Evolutionary conservation across 2,113 vertebrate species (phyloP), one percentile per base, ranked within the genome.

Genomic region (Coptodon rendalli): DNA sequence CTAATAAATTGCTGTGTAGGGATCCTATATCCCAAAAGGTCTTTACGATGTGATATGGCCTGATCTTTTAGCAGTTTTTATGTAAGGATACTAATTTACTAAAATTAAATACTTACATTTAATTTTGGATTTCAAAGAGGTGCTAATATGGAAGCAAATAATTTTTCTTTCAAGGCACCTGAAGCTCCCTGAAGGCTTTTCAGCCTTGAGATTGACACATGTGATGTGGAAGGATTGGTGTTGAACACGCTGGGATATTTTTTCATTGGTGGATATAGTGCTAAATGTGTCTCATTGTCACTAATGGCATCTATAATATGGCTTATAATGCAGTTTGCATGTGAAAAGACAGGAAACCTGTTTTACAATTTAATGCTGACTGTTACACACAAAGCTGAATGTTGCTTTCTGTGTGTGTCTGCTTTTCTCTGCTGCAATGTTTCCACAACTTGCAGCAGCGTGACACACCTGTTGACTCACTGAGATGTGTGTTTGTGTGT

Each of bases 151-250:
- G 13, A 45, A 29, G 68, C 14, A 17, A 73, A 45, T 1, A 0
- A 0, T 3, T 9, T 45, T 22, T 73, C 2, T 16, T 71, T 45
- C 22, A 43, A 27, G 10, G 10, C 13, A 16, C 22, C 8, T 16
- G 22, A 27, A 27, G 22, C 40, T 45, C 68, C 8, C 43, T 29
- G 24, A 29, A 29, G 16, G 43, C 0, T 48, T 76, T 48, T 48
- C 14, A 76, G 0, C 8, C 11, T 0, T 66, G 27, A 50, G 24
- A 5, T 50, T 0, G 0, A 50, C 3, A 78, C 71, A 0, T 36
- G 24, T 0, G 14, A 29, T 76, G 68, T 43, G 22, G 40, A 48
- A 3, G 2, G 14, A 50, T 11, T 27, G 24, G 9, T 50, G 43
- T 48, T 50, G 36, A 68, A 68, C 36, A 68, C 11, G 0, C 34